These are phyloP conservation scores for Heliconius eleuchia DNA, from an alignment of 1,140 invertebrate species.

Conservation along the genomic window DNA sequence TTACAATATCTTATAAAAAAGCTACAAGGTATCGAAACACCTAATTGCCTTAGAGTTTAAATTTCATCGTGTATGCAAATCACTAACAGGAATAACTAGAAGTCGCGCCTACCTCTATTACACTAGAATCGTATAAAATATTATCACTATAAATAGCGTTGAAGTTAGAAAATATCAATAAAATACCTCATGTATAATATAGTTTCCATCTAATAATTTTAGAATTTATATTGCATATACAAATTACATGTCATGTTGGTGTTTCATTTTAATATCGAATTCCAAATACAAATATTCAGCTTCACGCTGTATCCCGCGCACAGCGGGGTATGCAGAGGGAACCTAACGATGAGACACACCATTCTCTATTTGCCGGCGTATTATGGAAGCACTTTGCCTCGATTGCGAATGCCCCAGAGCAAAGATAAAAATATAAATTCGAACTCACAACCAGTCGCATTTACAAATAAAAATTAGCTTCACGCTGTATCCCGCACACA, in stretches of 20 bases:
- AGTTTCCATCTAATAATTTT: neutral
- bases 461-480: too few species aligned
- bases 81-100: neutral
- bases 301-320: too few species aligned
- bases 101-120: neutral
- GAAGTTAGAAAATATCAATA: slow-evolving; percentile 16
- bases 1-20: too few species aligned
- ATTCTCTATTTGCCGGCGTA: too few species aligned
- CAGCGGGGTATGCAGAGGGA: too few species aligned
- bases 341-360: too few species aligned
- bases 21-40: neutral
- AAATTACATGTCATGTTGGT: neutral
- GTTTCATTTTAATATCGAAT: neutral
- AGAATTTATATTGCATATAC: neutral
- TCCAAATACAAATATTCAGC: too few species aligned
- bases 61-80: slow-evolving; percentile 1
- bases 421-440: too few species aligned
- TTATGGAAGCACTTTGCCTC: too few species aligned
- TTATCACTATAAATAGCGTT: neutral
- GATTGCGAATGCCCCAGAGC: too few species aligned
- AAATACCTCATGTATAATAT: neutral
- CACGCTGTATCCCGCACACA: too few species aligned
- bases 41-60: neutral
- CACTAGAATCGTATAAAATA: slow-evolving; percentile 1
- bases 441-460: too few species aligned